Base-by-base conservation (phyloP, 1,140 invertebrate genomes). In the Procambarus virginalis region DNA sequence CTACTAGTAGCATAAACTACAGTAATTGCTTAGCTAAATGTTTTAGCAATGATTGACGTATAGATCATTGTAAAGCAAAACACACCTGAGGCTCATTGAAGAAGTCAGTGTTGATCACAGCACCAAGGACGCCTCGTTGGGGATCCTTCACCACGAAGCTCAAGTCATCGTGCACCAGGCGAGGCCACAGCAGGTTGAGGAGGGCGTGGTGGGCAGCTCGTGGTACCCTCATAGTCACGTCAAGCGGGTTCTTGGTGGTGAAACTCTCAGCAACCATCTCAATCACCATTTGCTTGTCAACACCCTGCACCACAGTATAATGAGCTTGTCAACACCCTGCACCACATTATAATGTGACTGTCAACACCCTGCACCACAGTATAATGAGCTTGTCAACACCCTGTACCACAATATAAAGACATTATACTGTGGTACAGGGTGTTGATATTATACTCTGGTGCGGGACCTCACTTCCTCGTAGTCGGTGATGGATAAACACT, bases 121-220 rank as follows among this genome's bases (percentile, higher is more conserved):
- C 89, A 17, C 89, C 89, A 12, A 90, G 68, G 77, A 90, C 75
- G 14, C 89, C 89, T n/a, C 84, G 76, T 77, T 85, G 83, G 10
- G 89, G 89, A 55, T 90, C 89, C 79, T 90, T 90, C n/a, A 90
- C 89, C 17, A 90, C 89, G 81, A 90, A 90, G 89, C 89, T 90
- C 22, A 90, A 77, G 83, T 90, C 89, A 20, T 90, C 89, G 20
- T 90, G 76, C n/a, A 90, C 89, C 60, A 90, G 83, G 6, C 84
- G 78, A 20, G 89, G 83, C 89, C 89, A 90, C 17, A 90, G 77
- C 17, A 64, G 14, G 49, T 68, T 55, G 46, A 90, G 89, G 45
- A 90, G 84, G 22, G 46, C n/a, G 2, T 64, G n/a, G 49, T 90
- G 89, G 6, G 89, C 89, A 0, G 58, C 78, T 12, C 51, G 51